Conservation (phyloP, 2,888 invertebrate species). For the Ochropleura leucogaster region DNA sequence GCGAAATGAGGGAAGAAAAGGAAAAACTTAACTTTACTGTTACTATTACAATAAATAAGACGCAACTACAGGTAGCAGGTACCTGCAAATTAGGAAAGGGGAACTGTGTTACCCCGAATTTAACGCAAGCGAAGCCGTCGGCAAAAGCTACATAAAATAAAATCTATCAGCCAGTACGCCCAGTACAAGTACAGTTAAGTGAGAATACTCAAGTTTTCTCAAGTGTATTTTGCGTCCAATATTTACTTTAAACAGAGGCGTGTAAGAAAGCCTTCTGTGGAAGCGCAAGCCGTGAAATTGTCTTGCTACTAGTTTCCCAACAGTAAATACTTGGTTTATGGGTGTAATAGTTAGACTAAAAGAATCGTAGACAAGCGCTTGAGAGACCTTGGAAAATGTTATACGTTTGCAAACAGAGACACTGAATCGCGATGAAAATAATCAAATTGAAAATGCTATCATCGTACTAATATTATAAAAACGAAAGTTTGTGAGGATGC, state of each 20-base stretch:
- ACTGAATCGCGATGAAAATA: background rate
- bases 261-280: conserved; percentile 64
- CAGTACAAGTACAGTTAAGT: background rate
- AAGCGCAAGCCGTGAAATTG: conserved; percentile 65
- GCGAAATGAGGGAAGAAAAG: background rate
- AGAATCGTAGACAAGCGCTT: conserved; percentile 22
- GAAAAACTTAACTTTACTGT: no score
- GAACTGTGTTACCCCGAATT: no score
- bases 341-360: conserved; percentile 3
- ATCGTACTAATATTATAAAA: no score
- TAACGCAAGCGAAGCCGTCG: no score
- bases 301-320: conserved; percentile 59
- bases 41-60: no score
- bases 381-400: background rate
- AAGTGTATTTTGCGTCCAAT: conserved; percentile 65
- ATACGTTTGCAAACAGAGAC: background rate
- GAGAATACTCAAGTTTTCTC: conserved; percentile 40
- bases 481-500: no score
- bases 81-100: no score
- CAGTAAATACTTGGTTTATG: conserved; percentile 52
- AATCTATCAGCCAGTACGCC: background rate
- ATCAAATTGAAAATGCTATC: background rate
- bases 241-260: conserved; percentile 64
- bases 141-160: background rate
- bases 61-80: no score